phyloP scores from a whole-genome alignment of 1,140 invertebrate species.

The Cyclargus thomasi region DNA sequence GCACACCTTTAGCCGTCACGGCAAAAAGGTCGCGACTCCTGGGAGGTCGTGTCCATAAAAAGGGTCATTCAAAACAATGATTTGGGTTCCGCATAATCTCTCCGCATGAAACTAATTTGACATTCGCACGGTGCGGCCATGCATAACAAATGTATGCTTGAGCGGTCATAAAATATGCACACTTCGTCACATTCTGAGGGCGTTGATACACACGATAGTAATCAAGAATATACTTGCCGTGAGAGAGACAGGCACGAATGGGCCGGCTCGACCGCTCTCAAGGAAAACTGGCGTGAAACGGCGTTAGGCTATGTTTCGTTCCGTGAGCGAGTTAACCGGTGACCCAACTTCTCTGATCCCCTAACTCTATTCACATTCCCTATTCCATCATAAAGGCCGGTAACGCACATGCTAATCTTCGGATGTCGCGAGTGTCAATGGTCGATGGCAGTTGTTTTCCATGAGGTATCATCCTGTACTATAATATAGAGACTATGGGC shows the following conservation, averaged over 20 bases:
- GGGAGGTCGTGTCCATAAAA: constrained; percentile 13
- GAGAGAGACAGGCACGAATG: neutral
- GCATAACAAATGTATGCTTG: constrained; percentile 53
- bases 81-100: constrained; percentile 22
- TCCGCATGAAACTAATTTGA: constrained; percentile 48
- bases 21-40: constrained; percentile 3
- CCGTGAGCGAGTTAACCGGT: no score
- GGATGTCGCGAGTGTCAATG: no score
- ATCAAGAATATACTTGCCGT: neutral
- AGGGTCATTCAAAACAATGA: constrained; percentile 25
- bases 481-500: no score
- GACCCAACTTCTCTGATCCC: no score
- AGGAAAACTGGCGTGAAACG: no score
- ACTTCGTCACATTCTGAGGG: constrained; percentile 44
- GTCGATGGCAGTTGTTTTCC: no score
- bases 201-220: neutral
- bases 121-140: constrained; percentile 38
- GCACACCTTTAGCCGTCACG: neutral
- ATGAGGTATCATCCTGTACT: no score
- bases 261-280: no score
- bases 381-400: no score
- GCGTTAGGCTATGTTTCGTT: no score
- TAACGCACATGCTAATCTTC: no score
- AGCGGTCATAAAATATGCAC: constrained; percentile 69
- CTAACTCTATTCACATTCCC: no score